phyloP scores from a whole-genome alignment of 23 tunicate species.

The Trididemnum clinides region DNA sequence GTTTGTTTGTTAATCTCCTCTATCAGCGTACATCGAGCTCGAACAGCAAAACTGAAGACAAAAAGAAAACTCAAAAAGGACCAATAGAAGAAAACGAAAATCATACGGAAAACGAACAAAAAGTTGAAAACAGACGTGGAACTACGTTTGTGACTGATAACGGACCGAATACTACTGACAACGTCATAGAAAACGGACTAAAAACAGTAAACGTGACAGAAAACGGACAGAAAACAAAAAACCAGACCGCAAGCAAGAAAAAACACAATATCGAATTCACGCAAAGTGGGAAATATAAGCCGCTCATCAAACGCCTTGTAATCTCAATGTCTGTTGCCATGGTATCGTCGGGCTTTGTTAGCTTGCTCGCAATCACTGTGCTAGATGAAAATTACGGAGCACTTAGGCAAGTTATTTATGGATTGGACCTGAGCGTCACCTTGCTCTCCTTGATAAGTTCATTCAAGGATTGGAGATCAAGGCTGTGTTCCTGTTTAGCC shows the following conservation, averaged over 20 bases:
- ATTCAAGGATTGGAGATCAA: constrained; percentile 60
- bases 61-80: not conserved
- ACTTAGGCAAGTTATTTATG: constrained; percentile 61
- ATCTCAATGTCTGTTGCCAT: constrained; percentile 39
- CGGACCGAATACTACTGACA: too few relatives aligned
- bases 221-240: too few relatives aligned
- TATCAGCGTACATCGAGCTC: constrained; percentile 15
- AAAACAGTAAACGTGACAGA: too few relatives aligned
- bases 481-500: constrained; percentile 40
- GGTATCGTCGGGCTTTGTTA: constrained; percentile 16
- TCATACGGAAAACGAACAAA: too few relatives aligned
- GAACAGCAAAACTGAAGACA: too few relatives aligned
- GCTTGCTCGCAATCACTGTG: constrained; percentile 31
- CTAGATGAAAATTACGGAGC: constrained; percentile 29
- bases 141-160: too few relatives aligned
- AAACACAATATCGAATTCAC: not conserved
- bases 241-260: not conserved
- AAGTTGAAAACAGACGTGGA: too few relatives aligned
- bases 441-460: constrained; percentile 37
- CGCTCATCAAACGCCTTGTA: constrained; percentile 45
- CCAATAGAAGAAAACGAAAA: too few relatives aligned
- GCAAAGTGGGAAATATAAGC: not conserved
- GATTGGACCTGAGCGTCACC: constrained; percentile 35
- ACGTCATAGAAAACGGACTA: too few relatives aligned
- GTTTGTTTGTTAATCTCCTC: constrained; percentile 62